These are phyloP conservation scores for Ennomos quercinarius DNA, from an alignment of 2,888 invertebrate genomes.

Conservation along the genomic window DNA sequence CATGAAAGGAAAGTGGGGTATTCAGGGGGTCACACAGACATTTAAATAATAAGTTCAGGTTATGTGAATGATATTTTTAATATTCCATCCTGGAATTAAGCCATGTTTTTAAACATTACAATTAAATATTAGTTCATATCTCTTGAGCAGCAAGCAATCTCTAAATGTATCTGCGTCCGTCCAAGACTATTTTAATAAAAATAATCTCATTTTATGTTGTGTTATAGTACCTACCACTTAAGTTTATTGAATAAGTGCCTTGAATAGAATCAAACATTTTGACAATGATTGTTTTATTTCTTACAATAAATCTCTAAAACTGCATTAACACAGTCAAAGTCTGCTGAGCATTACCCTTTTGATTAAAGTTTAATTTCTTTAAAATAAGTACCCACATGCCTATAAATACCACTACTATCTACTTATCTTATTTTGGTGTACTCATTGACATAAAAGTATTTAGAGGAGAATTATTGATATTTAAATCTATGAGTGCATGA, in stretches of 20 bases:
- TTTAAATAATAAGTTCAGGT: constrained; percentile 74
- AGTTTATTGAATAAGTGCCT: constrained; percentile 5
- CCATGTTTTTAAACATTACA: constrained; percentile 1
- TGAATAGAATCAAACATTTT: too few species aligned
- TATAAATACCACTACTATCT: too few species aligned
- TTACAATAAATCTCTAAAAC: too few species aligned
- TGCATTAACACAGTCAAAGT: too few species aligned
- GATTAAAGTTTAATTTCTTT: too few species aligned
- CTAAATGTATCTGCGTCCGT: constrained; percentile 12
- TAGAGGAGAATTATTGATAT: too few species aligned
- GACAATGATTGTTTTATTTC: too few species aligned
- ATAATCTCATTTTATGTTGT: neutral
- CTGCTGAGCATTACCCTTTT: too few species aligned
- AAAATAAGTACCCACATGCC: too few species aligned
- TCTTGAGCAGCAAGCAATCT: constrained; percentile 13
- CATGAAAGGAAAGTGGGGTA: constrained; percentile 87
- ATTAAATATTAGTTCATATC: neutral
- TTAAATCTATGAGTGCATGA: neutral
- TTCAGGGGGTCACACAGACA: constrained; percentile 88
- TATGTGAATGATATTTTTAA: constrained; percentile 19
- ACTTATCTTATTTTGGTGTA: too few species aligned
- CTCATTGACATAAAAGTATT: neutral
- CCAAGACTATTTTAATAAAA: constrained; percentile 3
- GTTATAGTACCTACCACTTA: too few species aligned
- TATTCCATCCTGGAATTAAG: constrained; percentile 35